Evolutionary conservation across 1,140 invertebrate genomes (phyloP).

Genomic region (Frieseomelitta varia): DNA sequence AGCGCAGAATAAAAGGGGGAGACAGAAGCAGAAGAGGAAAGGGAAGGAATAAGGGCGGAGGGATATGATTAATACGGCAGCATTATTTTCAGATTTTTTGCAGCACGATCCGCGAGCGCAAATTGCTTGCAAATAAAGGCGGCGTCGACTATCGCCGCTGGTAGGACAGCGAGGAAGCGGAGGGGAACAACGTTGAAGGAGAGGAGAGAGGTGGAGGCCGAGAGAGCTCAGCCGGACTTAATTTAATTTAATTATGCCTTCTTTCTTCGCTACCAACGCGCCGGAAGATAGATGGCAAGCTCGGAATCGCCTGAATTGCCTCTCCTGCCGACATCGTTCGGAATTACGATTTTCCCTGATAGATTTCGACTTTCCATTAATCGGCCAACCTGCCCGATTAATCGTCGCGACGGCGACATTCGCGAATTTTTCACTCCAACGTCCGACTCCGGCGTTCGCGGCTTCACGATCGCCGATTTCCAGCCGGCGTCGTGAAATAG

Average conservation of each 20-base stretch:
- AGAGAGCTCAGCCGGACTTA: slow-evolving; percentile 61
- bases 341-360: slow-evolving; percentile 52
- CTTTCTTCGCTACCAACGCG: slow-evolving; percentile 70
- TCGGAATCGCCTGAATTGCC: slow-evolving; percentile 57
- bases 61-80: slow-evolving; percentile 78
- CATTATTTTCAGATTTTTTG: slow-evolving; percentile 80
- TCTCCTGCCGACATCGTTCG: slow-evolving; percentile 39
- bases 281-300: slow-evolving; percentile 70
- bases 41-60: slow-evolving; percentile 56
- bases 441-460: not conserved
- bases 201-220: slow-evolving; percentile 41
- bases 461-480: not conserved
- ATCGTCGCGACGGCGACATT: slow-evolving; percentile 16
- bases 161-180: slow-evolving; percentile 45
- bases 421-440: not conserved
- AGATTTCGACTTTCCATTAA: slow-evolving; percentile 48
- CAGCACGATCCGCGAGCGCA: slow-evolving; percentile 69
- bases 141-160: slow-evolving; percentile 65
- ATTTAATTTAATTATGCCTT: slow-evolving; percentile 77
- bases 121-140: slow-evolving; percentile 80
- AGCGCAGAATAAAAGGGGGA: slow-evolving; percentile 47
- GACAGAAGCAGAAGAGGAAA: slow-evolving; percentile 49
- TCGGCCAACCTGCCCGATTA: slow-evolving; percentile 23
- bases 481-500: not conserved
- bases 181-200: not conserved